These are phyloP conservation scores for Zelostemma sp. DNA, from an alignment of 1,140 invertebrate species.

Conservation along the genomic window DNA sequence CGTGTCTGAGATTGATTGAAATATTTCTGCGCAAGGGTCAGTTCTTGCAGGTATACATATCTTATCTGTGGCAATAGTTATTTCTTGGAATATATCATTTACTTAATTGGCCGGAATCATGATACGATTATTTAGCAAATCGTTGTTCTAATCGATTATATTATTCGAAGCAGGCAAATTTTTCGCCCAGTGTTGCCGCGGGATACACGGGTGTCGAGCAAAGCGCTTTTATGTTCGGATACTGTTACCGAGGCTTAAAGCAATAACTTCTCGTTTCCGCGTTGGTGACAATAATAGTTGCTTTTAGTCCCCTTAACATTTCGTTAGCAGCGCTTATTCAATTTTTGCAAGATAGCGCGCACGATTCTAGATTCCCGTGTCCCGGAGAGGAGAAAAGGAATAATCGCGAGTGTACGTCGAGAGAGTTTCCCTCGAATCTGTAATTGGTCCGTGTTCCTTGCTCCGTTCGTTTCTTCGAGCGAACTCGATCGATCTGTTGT, in stretches of 20 bases:
- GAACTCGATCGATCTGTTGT: conserved; percentile 34
- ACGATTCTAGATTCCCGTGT: conserved; percentile 13
- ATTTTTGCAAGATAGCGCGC: conserved; percentile 27
- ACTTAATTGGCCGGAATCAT: conserved; percentile 29
- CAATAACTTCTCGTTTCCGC: neutral
- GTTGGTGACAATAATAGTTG: neutral
- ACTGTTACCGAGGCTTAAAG: neutral
- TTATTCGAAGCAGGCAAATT: no score
- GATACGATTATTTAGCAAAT: conserved; percentile 1
- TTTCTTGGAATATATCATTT: conserved; percentile 12
- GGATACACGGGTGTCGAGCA: no score
- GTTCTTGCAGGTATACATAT: no score
- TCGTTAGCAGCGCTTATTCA: neutral
- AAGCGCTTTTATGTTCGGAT: neutral
- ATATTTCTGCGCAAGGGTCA: conserved; percentile 22
- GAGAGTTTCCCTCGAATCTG: conserved; percentile 40
- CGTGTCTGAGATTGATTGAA: conserved; percentile 28
- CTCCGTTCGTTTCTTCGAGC: conserved; percentile 28
- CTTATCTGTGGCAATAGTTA: conserved; percentile 14
- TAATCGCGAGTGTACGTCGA: conserved; percentile 20
- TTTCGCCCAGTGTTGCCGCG: no score
- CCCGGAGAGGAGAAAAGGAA: conserved; percentile 12
- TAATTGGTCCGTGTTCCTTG: conserved; percentile 41
- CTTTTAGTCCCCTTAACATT: neutral
- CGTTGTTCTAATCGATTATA: no score